These are phyloP conservation scores for Sinocyclocheilus rhinocerous DNA, from an alignment of 2,113 vertebrate species.

Conservation along the genomic window DNA sequence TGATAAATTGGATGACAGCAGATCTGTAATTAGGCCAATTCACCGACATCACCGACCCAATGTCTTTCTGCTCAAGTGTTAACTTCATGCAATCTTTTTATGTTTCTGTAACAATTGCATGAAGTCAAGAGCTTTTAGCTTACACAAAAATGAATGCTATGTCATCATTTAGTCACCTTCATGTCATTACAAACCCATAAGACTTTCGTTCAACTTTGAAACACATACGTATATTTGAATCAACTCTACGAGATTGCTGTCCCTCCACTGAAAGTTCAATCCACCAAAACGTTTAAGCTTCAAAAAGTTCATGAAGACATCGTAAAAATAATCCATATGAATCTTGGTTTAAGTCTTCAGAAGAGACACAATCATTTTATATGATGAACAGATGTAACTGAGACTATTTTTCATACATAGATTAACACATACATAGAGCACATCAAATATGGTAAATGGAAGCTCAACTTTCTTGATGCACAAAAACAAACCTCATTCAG, in stretches of 20 bases:
- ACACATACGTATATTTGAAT: background rate
- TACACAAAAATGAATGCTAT: background rate
- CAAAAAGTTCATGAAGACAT: too few species aligned
- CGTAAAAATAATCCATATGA: background rate
- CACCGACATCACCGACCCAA: background rate
- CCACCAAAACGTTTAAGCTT: background rate
- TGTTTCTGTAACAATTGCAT: background rate
- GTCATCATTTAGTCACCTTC: background rate
- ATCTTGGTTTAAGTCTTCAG: background rate
- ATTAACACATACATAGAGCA: background rate
- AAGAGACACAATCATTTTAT: background rate
- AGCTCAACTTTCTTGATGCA: background rate
- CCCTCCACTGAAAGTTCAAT: background rate
- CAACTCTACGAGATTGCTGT: background rate
- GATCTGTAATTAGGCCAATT: slow-evolving; percentile 34
- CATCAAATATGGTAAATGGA: background rate
- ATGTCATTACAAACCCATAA: background rate
- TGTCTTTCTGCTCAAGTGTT: background rate
- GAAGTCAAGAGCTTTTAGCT: background rate
- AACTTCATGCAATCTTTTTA: background rate
- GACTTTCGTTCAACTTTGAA: background rate
- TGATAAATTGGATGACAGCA: slow-evolving; percentile 31
- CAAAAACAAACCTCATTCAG: background rate
- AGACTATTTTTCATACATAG: background rate
- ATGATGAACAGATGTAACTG: background rate